A percentile compares a stretch with the other conserved stretches of the same genome.
Evolutionary conservation across 2,113 vertebrate species (phyloP).

Genomic region (Falcunculus frontatus): DNA sequence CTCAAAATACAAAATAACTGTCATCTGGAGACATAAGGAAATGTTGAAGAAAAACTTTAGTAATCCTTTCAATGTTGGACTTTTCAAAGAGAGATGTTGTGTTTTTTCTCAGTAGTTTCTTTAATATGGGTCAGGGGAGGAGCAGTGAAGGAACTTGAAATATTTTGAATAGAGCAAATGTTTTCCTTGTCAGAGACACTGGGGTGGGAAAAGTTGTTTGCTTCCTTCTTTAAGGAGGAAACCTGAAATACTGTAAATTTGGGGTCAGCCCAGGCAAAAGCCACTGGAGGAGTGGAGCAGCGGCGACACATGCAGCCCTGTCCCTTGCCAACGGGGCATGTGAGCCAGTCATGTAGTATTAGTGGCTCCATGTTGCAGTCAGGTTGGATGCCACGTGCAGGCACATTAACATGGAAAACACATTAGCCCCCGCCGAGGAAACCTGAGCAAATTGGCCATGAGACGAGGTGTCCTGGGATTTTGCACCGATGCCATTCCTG

Average conservation of each 20-base stretch:
- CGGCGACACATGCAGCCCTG: fast-evolving
- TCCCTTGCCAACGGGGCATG: neutral
- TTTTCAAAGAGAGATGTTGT: neutral
- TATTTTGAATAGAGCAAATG: neutral
- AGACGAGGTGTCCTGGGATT: neutral
- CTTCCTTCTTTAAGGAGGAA: neutral
- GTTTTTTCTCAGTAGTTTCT: neutral
- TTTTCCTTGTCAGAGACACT: neutral
- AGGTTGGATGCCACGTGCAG: neutral
- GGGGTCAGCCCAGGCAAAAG: neutral
- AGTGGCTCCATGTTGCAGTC: neutral
- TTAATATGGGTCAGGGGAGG: neutral
- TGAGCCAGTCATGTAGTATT: neutral
- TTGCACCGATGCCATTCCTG: neutral
- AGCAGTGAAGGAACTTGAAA: neutral
- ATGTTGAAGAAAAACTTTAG: fast-evolving
- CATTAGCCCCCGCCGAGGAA: slow-evolving; percentile 21
- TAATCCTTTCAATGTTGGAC: neutral
- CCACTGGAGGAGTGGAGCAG: fast-evolving
- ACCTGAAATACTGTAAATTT: neutral
- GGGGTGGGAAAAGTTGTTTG: fast-evolving
- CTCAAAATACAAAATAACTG: neutral
- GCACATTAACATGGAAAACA: slow-evolving; percentile 27
- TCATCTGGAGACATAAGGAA: neutral
- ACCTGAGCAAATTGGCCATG: neutral